Evolutionary conservation across 2,113 vertebrate genomes (phyloP).

Genomic region (Pterocles orientalis): DNA sequence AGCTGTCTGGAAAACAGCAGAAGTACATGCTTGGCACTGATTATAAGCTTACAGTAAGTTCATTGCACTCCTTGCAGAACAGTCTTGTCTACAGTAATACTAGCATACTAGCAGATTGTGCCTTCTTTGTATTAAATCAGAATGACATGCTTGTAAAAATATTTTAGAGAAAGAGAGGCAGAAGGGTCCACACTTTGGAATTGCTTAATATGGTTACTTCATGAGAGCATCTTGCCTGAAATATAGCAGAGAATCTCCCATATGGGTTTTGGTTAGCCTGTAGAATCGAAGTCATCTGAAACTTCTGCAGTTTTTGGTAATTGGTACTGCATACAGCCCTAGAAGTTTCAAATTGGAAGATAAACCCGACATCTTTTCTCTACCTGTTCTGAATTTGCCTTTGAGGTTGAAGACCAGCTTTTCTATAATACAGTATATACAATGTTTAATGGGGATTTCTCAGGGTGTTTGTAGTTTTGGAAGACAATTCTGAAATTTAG

Average conservation of each 20-base stretch:
- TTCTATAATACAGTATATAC: not conserved
- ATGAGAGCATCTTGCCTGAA: not conserved
- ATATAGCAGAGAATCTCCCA: not conserved
- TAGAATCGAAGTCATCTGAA: not conserved
- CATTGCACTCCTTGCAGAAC: not conserved
- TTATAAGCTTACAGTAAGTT: constrained; percentile 84
- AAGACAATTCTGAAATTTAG: not conserved
- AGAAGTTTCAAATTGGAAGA: not conserved
- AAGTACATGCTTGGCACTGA: constrained; percentile 88
- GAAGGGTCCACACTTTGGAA: not conserved
- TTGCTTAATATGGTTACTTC: not conserved
- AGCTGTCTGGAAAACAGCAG: constrained; percentile 77
- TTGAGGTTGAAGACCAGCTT: not conserved
- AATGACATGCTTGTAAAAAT: not conserved
- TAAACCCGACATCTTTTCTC: not conserved
- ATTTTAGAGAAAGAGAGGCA: not conserved
- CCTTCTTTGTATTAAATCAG: not conserved
- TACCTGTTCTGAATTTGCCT: not conserved
- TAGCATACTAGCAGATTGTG: not conserved
- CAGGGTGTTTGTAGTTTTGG: not conserved
- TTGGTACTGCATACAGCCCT: not conserved
- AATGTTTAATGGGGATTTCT: not conserved
- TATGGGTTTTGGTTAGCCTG: not conserved
- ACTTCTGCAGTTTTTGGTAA: not conserved
- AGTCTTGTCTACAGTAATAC: not conserved